Conservation (phyloP, 2,888 invertebrate species). For the Leptura quadrifasciata region DNA sequence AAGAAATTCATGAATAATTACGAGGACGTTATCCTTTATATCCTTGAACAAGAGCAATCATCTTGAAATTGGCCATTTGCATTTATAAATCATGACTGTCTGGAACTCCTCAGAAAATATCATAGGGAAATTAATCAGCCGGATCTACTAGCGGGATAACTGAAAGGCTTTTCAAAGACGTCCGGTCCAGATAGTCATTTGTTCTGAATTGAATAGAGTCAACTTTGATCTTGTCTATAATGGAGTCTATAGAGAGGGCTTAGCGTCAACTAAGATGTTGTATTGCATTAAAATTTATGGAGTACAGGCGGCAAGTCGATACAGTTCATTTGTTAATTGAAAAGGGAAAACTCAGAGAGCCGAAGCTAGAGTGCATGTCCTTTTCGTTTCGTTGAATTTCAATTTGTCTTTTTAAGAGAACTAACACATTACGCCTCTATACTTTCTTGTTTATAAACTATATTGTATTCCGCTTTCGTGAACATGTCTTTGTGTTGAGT, state of each 20-base stretch:
- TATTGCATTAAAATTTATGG: not conserved
- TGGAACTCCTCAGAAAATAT: slow-evolving; percentile 29
- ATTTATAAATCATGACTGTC: slow-evolving; percentile 37
- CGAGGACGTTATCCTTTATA: slow-evolving; percentile 13
- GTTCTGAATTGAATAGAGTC: slow-evolving; percentile 41
- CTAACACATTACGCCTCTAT: not conserved
- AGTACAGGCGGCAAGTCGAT: not conserved
- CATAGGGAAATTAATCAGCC: slow-evolving; percentile 35
- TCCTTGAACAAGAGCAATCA: slow-evolving; percentile 18
- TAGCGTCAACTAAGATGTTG: slow-evolving; percentile 13
- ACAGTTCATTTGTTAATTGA: slow-evolving; percentile 19
- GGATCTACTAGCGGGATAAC: slow-evolving; percentile 27
- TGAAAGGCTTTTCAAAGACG: slow-evolving; percentile 39
- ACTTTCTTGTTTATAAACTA: slow-evolving; percentile 18
- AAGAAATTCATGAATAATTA: slow-evolving; percentile 7
- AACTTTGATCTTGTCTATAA: slow-evolving; percentile 35
- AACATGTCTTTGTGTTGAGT: not conserved
- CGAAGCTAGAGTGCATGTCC: not conserved
- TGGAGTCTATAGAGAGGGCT: not conserved
- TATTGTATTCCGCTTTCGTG: not conserved
- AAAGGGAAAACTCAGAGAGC: not conserved
- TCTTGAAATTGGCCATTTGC: slow-evolving; percentile 35
- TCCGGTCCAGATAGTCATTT: slow-evolving; percentile 41
- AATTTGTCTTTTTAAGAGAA: slow-evolving; percentile 16
- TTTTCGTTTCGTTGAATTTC: slow-evolving; percentile 8